Conservation (phyloP, 1,140 invertebrate species). For the Diplogasteroides magnus region DNA sequence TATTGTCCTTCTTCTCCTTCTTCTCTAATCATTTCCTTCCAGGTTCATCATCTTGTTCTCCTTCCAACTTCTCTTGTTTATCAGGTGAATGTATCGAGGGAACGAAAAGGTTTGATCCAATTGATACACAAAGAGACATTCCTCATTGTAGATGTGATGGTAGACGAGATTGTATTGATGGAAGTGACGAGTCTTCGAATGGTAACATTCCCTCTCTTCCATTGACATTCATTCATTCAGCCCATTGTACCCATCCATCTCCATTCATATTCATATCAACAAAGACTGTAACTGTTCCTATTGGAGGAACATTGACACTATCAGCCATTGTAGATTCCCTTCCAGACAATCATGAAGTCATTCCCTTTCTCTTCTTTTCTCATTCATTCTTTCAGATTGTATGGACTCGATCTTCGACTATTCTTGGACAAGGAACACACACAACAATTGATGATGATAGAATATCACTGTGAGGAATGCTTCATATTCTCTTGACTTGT, state of each 20-base stretch:
- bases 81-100: constrained; percentile 10
- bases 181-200: constrained; percentile 69
- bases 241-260: constrained; percentile 19
- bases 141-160: constrained; percentile 64
- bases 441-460: constrained; percentile 11
- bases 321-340: constrained; percentile 25
- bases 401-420: constrained; percentile 19
- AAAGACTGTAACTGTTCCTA: constrained; percentile 15
- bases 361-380: neutral
- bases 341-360: constrained; percentile 22
- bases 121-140: too few species aligned
- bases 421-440: constrained; percentile 26
- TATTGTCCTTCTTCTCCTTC: neutral
- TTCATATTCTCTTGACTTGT: neutral
- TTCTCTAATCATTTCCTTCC: neutral
- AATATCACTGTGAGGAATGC: neutral
- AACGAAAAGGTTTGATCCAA: constrained; percentile 3
- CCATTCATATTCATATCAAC: constrained; percentile 30
- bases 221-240: constrained; percentile 5
- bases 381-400: constrained; percentile 10
- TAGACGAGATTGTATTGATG: constrained; percentile 71
- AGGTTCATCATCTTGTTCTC: constrained; percentile 3
- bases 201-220: neutral
- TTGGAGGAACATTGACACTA: constrained; percentile 26
- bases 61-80: constrained; percentile 9